Evolutionary conservation across 2,888 invertebrate species (phyloP), one percentile per base, ranked within the genome.

Genomic region (Pachydiplax longipennis): DNA sequence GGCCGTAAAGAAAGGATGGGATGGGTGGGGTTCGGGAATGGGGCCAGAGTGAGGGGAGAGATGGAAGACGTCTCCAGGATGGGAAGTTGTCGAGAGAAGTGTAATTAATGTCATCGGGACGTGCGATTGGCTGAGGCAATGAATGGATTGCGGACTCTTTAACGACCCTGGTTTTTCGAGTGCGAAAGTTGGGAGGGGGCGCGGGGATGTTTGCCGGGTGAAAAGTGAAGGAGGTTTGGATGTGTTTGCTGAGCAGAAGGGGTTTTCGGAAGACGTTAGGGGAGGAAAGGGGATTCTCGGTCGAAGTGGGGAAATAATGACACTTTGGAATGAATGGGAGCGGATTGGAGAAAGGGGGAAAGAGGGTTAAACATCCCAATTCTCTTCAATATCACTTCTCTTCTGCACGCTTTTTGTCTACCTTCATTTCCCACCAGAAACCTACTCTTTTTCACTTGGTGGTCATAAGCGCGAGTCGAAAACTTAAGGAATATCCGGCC

Each of bases 71-170:
- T 53, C 53, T 53, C 53, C 18, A 6, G 53, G 53, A 53, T 53
- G 82, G 48, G 48, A 44, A 48, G n/a, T 44, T 82, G 82, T 82
- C 82, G 82, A 25, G 82, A 40, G 82, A 82, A 44, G 82, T 48
- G 44, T 82, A 82, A 82, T 82, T 40, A 82, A 82, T 82, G 82
- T 82, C 82, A 82, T 82, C 82, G 82, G 82, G 82, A 82, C 82
- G 82, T 82, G 82, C 82, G 82, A 82, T 82, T 82, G 82, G 82
- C 82, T 82, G 82, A 48, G 82, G 82, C 48, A 82, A 82, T 82
- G 82, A 82, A 82, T 82, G 82, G 82, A 82, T 82, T 40, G 82
- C 82, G 48, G 82, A 82, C 48, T 82, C 82, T 82, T 48, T 82
- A 82, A 82, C 82, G 82, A 82, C 48, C 44, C 44, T 82, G 44